A percentile compares a stretch with the other conserved stretches of the same genome.
These are phyloP conservation scores for Ageneiosus marmoratus DNA, from an alignment of 2,113 vertebrate genomes.

Conservation along the genomic window DNA sequence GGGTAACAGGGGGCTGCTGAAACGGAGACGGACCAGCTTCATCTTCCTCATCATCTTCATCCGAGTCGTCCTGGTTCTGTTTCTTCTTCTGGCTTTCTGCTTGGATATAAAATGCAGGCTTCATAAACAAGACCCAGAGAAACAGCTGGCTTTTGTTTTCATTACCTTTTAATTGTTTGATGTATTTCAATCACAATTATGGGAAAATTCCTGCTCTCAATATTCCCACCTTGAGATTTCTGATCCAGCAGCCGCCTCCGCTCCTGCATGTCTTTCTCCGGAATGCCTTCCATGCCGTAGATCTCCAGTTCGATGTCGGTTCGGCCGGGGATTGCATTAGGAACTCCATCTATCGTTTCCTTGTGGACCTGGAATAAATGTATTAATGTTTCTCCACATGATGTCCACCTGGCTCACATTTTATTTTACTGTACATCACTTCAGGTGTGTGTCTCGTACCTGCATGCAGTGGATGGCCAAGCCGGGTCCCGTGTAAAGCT, in stretches of 20 bases:
- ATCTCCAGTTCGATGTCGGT: conserved; percentile 98
- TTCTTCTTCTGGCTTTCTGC: conserved; percentile 94
- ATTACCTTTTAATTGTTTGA: neutral
- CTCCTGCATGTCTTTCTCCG: conserved; percentile 98
- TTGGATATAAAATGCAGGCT: neutral
- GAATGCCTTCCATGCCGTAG: conserved; percentile 98
- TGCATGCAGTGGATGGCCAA: conserved; percentile 99
- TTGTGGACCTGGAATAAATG: conserved; percentile 86
- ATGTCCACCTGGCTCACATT: too few relatives aligned
- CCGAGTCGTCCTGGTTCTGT: conserved; percentile 90
- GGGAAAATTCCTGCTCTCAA: neutral
- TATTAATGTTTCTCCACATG: too few relatives aligned
- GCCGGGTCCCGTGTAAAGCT: conserved; percentile 94
- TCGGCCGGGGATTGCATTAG: conserved; percentile 97
- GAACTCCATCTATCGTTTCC: conserved; percentile 97
- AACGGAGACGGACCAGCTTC: conserved; percentile 87
- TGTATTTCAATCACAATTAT: too few relatives aligned
- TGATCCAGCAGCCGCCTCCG: conserved; percentile 91
- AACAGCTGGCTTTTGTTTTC: neutral
- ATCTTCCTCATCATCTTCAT: conserved; percentile 92
- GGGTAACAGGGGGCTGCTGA: conserved; percentile 82
- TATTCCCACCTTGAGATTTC: conserved; percentile 91
- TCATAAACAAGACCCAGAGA: neutral
- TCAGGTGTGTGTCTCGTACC: conserved; percentile 69
- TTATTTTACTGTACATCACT: neutral